These are phyloP conservation scores for Leptobrachium ailaonicum DNA, from an alignment of 2,113 vertebrate species.

Conservation along the genomic window DNA sequence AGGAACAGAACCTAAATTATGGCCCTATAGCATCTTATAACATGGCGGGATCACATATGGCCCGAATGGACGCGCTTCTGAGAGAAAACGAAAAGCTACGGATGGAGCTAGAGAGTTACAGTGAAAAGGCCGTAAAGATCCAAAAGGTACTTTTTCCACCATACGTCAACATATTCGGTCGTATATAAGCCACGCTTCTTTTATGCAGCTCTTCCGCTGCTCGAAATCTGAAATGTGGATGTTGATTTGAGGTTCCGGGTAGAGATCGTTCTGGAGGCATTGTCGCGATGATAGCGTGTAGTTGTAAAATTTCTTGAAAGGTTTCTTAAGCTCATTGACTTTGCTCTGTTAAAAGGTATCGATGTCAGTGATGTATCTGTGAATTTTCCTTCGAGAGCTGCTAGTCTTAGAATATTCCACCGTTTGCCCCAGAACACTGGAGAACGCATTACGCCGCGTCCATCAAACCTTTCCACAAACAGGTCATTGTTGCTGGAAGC, in stretches of 20 bases:
- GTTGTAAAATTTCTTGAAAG: too few species aligned
- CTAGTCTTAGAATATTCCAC: not conserved
- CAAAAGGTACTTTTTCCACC: slow-evolving; percentile 79
- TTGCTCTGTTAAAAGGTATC: not conserved
- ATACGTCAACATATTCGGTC: too few species aligned
- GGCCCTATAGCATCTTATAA: slow-evolving; percentile 63
- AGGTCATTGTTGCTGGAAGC: not conserved
- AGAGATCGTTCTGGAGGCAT: too few species aligned
- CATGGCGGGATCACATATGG: slow-evolving; percentile 66
- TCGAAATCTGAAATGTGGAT: too few species aligned
- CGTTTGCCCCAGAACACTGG: not conserved
- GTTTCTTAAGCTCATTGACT: too few species aligned
- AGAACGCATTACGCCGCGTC: slow-evolving; percentile 16
- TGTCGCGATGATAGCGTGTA: too few species aligned
- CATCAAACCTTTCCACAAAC: not conserved
- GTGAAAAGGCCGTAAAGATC: slow-evolving; percentile 79
- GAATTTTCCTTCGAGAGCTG: slow-evolving; percentile 13
- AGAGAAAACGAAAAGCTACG: slow-evolving; percentile 84
- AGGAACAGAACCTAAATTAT: slow-evolving; percentile 67
- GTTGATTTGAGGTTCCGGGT: too few species aligned
- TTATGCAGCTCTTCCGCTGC: too few species aligned
- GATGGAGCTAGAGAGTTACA: slow-evolving; percentile 78
- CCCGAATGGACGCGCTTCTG: slow-evolving; percentile 72
- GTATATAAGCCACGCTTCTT: too few species aligned
- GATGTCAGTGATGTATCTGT: not conserved